Evolutionary conservation across 2,797 vertebrate genomes (phyloP).

Genomic region (Ctenosaura bakeri): DNA sequence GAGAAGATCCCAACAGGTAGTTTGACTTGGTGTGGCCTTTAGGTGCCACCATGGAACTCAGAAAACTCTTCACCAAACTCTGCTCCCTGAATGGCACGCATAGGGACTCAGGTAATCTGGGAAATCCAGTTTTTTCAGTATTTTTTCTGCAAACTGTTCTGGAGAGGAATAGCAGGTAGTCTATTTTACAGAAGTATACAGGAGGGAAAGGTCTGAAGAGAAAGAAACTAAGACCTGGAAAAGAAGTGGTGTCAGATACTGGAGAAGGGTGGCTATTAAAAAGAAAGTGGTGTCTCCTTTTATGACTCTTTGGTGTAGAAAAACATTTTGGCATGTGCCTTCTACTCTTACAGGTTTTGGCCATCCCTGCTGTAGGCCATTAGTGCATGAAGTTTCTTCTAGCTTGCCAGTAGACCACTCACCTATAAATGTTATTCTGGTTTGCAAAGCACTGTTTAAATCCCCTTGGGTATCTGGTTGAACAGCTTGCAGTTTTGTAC

Average conservation of each 20-base stretch:
- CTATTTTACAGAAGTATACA: no score
- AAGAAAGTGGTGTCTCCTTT: not conserved
- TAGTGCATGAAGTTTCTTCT: not conserved
- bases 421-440: slow-evolving; percentile 63
- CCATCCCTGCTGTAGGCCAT: not conserved
- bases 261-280: not conserved
- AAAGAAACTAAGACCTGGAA: no score
- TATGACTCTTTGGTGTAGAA: not conserved
- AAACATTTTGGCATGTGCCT: not conserved
- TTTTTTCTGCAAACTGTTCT: no score
- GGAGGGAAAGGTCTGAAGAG: no score
- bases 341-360: slow-evolving; percentile 13
- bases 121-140: no score
- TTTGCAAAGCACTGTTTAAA: slow-evolving; percentile 63
- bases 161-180: no score
- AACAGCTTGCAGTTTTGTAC: slow-evolving; percentile 61
- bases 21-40: no score
- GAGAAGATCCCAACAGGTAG: no score
- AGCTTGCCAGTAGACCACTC: slow-evolving; percentile 11
- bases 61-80: no score
- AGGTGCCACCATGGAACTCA: no score
- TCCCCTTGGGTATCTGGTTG: slow-evolving; percentile 63
- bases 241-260: not conserved
- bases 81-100: no score
- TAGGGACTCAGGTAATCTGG: no score